Conservation (phyloP, 2,113 vertebrate species). For the Sander lucioperca region DNA sequence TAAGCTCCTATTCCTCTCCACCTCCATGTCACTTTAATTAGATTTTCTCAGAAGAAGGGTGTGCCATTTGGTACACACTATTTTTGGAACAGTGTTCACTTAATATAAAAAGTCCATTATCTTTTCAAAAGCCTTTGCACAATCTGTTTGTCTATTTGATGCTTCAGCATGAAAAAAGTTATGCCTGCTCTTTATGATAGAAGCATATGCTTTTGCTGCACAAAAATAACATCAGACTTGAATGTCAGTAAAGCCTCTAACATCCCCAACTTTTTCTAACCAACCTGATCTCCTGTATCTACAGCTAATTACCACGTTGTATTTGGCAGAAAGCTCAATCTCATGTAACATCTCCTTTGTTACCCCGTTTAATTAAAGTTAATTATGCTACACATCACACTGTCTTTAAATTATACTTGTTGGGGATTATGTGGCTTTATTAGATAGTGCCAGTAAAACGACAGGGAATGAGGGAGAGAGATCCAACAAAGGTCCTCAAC, state of each 20-base stretch:
- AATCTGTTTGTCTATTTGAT: constrained; percentile 1
- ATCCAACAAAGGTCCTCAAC: not conserved
- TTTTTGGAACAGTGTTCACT: constrained; percentile 28
- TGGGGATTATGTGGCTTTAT: not conserved
- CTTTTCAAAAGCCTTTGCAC: not conserved
- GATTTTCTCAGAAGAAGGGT: constrained; percentile 20
- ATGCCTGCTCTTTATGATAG: not conserved
- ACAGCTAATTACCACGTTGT: too few species aligned
- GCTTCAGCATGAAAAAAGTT: not conserved
- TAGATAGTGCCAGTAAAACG: not conserved
- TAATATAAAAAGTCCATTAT: constrained; percentile 23
- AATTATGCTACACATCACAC: too few species aligned
- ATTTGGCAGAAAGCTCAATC: not conserved
- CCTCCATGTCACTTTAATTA: constrained; percentile 55
- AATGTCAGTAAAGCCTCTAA: not conserved
- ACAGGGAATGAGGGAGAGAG: not conserved
- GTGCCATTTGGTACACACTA: constrained; percentile 20
- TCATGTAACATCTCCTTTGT: not conserved
- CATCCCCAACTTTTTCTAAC: not conserved
- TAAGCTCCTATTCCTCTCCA: constrained; percentile 21
- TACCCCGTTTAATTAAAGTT: not conserved
- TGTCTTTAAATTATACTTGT: not conserved
- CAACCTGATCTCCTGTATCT: too few species aligned
- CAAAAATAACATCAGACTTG: not conserved
- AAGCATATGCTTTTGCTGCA: not conserved